These are phyloP conservation scores for Rhodophaea formosa DNA, from an alignment of 2,888 invertebrate species.

Conservation along the genomic window DNA sequence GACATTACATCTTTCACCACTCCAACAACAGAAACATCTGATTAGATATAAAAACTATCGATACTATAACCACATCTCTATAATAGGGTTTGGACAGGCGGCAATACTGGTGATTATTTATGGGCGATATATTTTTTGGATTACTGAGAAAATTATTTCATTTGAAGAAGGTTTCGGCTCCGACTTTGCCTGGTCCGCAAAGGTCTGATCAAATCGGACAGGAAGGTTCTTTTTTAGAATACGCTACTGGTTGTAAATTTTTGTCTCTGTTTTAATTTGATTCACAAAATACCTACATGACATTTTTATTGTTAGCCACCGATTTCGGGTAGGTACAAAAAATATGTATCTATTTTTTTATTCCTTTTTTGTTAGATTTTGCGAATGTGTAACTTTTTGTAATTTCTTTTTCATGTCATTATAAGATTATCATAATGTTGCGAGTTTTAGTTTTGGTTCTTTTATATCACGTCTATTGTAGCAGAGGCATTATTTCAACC, in stretches of 20 bases:
- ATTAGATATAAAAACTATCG: background rate
- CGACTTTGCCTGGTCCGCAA: constrained; percentile 1
- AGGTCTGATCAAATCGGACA: constrained; percentile 5
- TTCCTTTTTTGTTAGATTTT: background rate
- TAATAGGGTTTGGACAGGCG: constrained; percentile 64
- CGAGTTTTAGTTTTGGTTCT: no score
- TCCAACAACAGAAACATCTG: no score
- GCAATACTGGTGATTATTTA: constrained; percentile 69
- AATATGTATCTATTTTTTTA: background rate
- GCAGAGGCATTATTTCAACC: no score
- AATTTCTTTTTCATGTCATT: no score
- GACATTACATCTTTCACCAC: background rate
- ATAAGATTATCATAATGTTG: no score
- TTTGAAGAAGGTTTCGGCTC: constrained; percentile 36
- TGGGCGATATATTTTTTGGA: constrained; percentile 73
- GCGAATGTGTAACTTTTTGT: no score
- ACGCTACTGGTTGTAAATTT: background rate
- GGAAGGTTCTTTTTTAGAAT: background rate
- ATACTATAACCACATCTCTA: constrained; percentile 35
- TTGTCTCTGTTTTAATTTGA: background rate
- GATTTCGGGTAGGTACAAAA: no score
- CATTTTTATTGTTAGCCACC: background rate
- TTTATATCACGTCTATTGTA: no score
- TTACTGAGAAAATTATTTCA: constrained; percentile 77
- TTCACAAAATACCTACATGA: background rate